These are phyloP conservation scores for Dolichotis patagonum DNA, from an alignment of 2,113 vertebrate genomes.

Conservation along the genomic window DNA sequence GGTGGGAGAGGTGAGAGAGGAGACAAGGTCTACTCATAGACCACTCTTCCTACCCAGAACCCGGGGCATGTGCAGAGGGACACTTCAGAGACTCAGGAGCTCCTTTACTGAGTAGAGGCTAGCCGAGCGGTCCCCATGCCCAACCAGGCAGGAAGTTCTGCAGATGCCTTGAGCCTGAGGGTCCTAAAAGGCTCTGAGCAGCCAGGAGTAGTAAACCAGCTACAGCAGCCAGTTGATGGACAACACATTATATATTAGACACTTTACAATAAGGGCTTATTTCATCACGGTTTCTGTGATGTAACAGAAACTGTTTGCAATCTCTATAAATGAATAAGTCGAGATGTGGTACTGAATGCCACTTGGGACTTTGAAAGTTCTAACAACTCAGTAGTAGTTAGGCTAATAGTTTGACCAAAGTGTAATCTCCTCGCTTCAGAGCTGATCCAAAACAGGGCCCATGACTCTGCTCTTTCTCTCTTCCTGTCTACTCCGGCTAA, in stretches of 20 bases:
- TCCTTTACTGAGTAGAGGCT: background rate
- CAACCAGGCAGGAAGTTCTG: background rate
- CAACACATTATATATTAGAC: background rate
- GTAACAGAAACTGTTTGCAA: background rate
- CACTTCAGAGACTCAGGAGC: background rate
- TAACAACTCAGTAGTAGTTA: background rate
- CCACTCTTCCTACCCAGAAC: background rate
- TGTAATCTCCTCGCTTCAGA: background rate
- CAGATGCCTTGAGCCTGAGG: background rate
- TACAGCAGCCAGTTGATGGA: background rate
- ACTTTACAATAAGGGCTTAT: background rate
- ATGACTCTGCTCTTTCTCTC: background rate
- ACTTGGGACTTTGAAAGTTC: background rate
- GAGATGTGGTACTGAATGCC: background rate
- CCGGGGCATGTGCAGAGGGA: background rate
- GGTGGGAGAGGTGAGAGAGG: background rate
- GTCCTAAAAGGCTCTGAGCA: background rate
- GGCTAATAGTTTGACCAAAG: background rate
- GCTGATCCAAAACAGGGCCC: background rate
- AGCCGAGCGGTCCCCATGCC: background rate
- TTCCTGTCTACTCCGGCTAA: background rate
- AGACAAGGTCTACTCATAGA: background rate
- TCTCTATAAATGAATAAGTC: background rate
- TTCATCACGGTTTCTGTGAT: background rate
- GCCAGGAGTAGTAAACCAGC: background rate